These are phyloP conservation scores for Antitype chi DNA, from an alignment of 2,888 invertebrate genomes.

Conservation along the genomic window DNA sequence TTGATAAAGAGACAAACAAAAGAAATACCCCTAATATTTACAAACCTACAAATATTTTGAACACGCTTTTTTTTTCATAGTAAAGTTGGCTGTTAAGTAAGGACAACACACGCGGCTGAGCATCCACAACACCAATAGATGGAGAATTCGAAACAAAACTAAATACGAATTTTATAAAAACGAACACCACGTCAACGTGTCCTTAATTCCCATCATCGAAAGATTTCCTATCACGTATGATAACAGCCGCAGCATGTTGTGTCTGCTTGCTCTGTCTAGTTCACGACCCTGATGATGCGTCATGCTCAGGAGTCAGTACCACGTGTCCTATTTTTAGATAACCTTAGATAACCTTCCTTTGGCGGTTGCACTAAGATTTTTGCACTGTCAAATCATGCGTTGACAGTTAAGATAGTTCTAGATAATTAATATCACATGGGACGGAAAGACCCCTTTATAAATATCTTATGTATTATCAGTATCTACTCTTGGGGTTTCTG, in stretches of 20 bases:
- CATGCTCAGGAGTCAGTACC: conserved; percentile 6
- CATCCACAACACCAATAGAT: conserved; percentile 10
- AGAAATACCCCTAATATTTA: too few relatives aligned
- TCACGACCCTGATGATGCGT: conserved; percentile 8
- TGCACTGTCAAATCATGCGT: not conserved
- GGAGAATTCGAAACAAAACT: conserved; percentile 36
- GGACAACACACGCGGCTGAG: not conserved
- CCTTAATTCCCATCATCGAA: conserved; percentile 25
- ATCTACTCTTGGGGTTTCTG: not conserved
- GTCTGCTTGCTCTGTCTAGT: conserved; percentile 29
- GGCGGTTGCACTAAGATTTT: conserved; percentile 4
- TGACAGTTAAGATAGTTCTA: not conserved
- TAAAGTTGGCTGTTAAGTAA: conserved; percentile 1
- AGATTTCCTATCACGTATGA: conserved; percentile 33
- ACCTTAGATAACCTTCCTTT: conserved; percentile 14
- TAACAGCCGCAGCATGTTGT: conserved; percentile 44
- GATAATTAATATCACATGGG: not conserved
- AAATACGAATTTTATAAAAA: conserved; percentile 7
- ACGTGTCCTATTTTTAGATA: conserved; percentile 14
- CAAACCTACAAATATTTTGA: not conserved
- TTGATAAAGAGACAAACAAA: too few relatives aligned
- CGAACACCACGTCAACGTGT: conserved; percentile 1
- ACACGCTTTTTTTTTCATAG: too few relatives aligned
- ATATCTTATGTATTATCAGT: not conserved
- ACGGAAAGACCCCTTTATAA: not conserved